Percentiles rank a stretch among this genome's conserved stretches.
phyloP scores from a whole-genome alignment of 2,797 vertebrate genomes.

The Silurus aristotelis region DNA sequence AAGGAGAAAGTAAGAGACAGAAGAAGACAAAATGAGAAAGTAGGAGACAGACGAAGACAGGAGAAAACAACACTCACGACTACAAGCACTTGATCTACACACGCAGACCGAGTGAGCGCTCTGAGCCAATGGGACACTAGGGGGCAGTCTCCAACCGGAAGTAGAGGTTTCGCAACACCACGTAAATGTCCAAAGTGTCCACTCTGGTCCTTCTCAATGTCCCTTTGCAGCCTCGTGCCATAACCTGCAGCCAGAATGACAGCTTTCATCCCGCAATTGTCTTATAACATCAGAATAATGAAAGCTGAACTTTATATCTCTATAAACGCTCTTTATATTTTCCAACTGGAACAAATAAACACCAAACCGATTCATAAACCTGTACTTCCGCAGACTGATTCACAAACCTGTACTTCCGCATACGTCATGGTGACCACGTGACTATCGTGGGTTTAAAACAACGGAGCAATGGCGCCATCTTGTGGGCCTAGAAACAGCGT shows the following conservation, averaged over 20 bases:
- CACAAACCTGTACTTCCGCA: not conserved
- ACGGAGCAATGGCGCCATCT: not conserved
- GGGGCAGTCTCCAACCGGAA: slow-evolving; percentile 70
- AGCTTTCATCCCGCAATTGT: slow-evolving; percentile 67
- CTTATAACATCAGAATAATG: not conserved
- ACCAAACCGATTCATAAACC: too few relatives aligned
- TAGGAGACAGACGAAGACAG: too few relatives aligned
- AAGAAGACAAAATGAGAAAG: too few relatives aligned
- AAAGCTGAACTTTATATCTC: too few relatives aligned
- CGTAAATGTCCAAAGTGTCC: slow-evolving; percentile 68
- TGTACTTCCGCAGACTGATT: not conserved
- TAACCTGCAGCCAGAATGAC: slow-evolving; percentile 81
- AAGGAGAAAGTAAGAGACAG: too few relatives aligned
- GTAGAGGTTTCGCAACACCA: slow-evolving; percentile 75
- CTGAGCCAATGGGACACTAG: slow-evolving; percentile 77
- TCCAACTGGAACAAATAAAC: not conserved
- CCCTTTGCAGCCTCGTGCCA: slow-evolving; percentile 78
- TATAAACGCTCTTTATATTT: not conserved
- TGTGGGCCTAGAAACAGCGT: not conserved
- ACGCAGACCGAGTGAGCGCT: slow-evolving; percentile 62
- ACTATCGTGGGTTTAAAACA: not conserved
- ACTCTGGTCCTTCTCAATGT: slow-evolving; percentile 68
- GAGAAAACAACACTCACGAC: slow-evolving; percentile 68
- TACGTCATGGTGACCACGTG: not conserved
- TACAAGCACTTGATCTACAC: slow-evolving; percentile 70